phyloP scores from a whole-genome alignment of 2,113 vertebrate genomes.

The Hyaena hyaena region DNA sequence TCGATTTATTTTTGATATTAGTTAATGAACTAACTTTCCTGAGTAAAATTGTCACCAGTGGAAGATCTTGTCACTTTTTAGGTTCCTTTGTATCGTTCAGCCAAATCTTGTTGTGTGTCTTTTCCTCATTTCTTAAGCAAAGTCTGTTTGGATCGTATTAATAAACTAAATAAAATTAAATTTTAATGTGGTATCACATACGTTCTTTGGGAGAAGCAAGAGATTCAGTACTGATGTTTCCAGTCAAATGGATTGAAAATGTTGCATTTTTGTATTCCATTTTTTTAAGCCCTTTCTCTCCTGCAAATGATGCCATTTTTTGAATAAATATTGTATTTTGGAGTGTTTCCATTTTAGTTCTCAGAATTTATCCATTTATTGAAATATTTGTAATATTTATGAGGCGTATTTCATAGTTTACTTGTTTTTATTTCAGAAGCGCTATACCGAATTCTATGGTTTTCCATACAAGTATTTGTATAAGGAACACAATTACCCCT shows the following conservation, averaged over 20 bases:
- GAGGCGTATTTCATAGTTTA: not conserved
- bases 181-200: conserved; percentile 60
- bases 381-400: conserved; percentile 33
- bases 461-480: conserved; percentile 41
- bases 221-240: not conserved
- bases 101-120: conserved; percentile 65
- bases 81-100: conserved; percentile 54
- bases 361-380: conserved; percentile 9
- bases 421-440: conserved; percentile 36
- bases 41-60: conserved; percentile 66
- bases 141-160: conserved; percentile 79
- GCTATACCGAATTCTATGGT: not conserved
- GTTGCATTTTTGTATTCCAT: not conserved
- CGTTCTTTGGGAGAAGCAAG: not conserved
- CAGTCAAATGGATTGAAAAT: not conserved
- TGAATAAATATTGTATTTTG: conserved; percentile 54
- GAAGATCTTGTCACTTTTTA: conserved; percentile 36
- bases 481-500: conserved; percentile 6
- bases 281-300: conserved; percentile 22
- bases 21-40: conserved; percentile 79
- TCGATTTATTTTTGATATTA: conserved; percentile 86
- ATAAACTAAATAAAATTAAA: conserved; percentile 82
- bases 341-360: conserved; percentile 48
- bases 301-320: not conserved
- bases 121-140: conserved; percentile 71